Evolutionary conservation across 1,140 invertebrate species (phyloP).

Genomic region (Mylabris phalerata): DNA sequence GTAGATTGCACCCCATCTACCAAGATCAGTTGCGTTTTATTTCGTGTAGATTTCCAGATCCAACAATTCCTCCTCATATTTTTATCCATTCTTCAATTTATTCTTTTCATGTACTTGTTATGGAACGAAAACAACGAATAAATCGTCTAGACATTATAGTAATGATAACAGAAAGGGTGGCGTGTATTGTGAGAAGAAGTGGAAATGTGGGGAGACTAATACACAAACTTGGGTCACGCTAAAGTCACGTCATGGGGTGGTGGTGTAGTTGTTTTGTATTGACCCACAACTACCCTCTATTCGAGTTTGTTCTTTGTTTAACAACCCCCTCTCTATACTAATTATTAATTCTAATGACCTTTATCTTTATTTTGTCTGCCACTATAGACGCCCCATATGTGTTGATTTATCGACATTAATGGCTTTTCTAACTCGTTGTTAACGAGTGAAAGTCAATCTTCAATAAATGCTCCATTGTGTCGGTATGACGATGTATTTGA

Average conservation of each 20-base stretch:
- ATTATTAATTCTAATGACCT: slow-evolving; percentile 16
- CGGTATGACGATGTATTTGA: too few relatives aligned
- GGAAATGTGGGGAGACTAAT: not conserved
- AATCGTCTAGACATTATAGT: slow-evolving; percentile 10
- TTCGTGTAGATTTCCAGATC: too few relatives aligned
- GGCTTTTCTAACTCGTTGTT: too few relatives aligned
- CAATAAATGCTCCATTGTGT: too few relatives aligned
- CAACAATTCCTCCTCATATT: too few relatives aligned
- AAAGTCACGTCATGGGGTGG: slow-evolving; percentile 12
- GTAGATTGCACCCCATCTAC: not conserved
- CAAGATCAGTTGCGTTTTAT: not conserved
- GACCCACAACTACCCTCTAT: slow-evolving; percentile 6
- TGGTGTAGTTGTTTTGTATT: slow-evolving; percentile 2
- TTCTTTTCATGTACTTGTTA: not conserved
- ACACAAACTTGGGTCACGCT: slow-evolving; percentile 10
- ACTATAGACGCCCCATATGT: slow-evolving; percentile 1
- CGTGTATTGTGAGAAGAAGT: not conserved
- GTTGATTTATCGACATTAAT: slow-evolving; percentile 1
- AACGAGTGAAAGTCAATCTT: too few relatives aligned
- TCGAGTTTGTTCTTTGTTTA: slow-evolving; percentile 1
- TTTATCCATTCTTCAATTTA: too few relatives aligned
- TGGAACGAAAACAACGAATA: slow-evolving; percentile 3
- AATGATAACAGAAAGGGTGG: slow-evolving; percentile 11
- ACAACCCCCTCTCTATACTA: slow-evolving; percentile 9
- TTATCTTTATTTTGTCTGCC: slow-evolving; percentile 4